Base-by-base conservation (phyloP, 1,140 invertebrate species). In the Potamilus streckersoni region DNA sequence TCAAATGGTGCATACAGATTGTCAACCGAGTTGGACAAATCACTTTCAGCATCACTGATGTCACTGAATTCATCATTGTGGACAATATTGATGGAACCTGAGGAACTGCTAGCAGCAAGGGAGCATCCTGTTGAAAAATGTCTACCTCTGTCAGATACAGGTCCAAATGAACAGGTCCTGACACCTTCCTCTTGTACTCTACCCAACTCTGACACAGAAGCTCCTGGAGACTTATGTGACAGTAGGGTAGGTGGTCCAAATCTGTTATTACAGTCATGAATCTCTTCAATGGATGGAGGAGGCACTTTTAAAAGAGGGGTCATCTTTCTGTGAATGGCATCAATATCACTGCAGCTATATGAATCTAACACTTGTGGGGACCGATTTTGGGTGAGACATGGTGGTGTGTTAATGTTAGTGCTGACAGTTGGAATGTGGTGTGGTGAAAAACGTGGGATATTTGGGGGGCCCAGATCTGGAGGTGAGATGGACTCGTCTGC, bases 381-480 rank as follows among this genome's bases (percentile, higher is more conserved):
- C 38, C 68, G 55, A n/a, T 70, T 70, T 59, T 68, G 77, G n/a
- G 77, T 74, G 11, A 79, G 66, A 17, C 58, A 23, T 49, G 75
- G 75, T 55, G 75, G 75, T 63, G 49, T 49, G 58, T 59, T 72
- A 56, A 23, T 20, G 20, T 77, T 49, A 49, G 38, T 49, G 38
- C 74, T 19, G 70, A 20, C 16, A 63, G 23, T 15, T 77, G 60
- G 60, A 16, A 69, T 66, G 17, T n/a, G 31, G 23, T 66, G 31
- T 19, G 60, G 49, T 27, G 64, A 31, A 17, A 55, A 71, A 20
- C 74, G 70, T 20, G 71, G 73, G n/a, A 82, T 81, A 65, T 74
- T 79, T 4, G 77, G 80, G 13, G 82, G 82, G 20, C 80, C 80
- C 66, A 83, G 78, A 66, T 82, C 82, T 66, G 82, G 82, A 16